A percentile compares a stretch with the other conserved stretches of the same genome.
Conservation (phyloP, 2,888 invertebrate genomes). For the Lochmaea crataegi region DNA sequence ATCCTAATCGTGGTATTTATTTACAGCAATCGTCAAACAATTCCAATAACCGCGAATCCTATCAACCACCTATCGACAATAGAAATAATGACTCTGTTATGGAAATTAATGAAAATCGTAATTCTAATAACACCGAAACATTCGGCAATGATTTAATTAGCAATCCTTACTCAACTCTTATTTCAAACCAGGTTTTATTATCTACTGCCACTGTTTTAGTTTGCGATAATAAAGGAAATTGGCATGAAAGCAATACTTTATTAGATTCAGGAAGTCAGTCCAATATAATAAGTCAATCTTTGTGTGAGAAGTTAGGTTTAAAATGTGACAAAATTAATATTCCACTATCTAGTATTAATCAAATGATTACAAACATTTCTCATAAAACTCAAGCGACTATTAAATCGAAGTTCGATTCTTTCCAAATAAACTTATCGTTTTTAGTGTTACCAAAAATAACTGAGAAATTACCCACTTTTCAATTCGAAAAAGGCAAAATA, state of each 20-base stretch:
- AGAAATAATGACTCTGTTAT: no score
- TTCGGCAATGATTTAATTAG: neutral
- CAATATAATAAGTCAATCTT: neutral
- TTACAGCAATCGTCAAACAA: no score
- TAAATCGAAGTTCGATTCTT: neutral
- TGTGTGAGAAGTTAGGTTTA: neutral
- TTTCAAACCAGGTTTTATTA: neutral
- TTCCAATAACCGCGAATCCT: no score
- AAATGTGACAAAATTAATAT: neutral
- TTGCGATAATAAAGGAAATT: neutral
- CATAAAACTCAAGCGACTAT: neutral
- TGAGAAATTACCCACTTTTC: neutral
- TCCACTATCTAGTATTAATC: neutral
- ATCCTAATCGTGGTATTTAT: no score
- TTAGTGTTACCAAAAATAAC: neutral
- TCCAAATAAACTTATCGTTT: neutral
- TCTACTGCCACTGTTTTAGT: neutral
- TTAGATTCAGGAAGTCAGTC: neutral
- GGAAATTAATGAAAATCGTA: neutral
- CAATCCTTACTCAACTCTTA: neutral
- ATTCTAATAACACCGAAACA: neutral
- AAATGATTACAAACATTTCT: neutral
- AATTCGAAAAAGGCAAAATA: neutral
- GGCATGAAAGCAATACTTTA: neutral
- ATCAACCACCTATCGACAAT: neutral